Conservation (phyloP, 2,797 vertebrate genomes). For the Malacoctenus gilli region DNA sequence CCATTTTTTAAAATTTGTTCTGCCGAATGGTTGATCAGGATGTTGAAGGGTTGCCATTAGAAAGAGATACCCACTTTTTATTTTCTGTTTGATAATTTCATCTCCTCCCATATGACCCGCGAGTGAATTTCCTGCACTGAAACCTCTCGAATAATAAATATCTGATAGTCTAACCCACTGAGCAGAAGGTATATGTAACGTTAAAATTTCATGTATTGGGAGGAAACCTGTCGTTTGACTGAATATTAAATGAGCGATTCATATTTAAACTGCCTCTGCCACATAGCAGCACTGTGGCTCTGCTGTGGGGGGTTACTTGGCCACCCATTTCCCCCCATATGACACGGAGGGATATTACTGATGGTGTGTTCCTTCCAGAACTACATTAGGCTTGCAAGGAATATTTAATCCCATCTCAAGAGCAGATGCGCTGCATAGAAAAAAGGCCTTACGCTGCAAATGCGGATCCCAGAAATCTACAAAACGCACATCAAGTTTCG, state of each 20-base stretch:
- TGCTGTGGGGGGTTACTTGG: slow-evolving; percentile 34
- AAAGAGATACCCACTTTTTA: too few species aligned
- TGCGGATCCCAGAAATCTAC: slow-evolving; percentile 47
- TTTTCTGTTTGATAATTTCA: too few species aligned
- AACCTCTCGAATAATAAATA: slow-evolving; percentile 13
- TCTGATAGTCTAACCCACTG: slow-evolving; percentile 4
- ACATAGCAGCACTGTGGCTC: slow-evolving; percentile 36
- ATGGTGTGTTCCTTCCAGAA: slow-evolving; percentile 50
- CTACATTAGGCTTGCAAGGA: slow-evolving; percentile 50
- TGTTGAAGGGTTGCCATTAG: too few species aligned
- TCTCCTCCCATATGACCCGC: too few species aligned
- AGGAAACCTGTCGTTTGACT: slow-evolving; percentile 18
- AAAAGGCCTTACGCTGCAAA: slow-evolving; percentile 50
- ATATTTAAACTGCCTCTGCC: slow-evolving; percentile 38
- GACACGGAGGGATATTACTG: slow-evolving; percentile 49
- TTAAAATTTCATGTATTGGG: slow-evolving; percentile 22
- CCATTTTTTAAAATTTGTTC: too few species aligned
- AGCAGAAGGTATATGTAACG: slow-evolving; percentile 23
- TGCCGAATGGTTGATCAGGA: too few species aligned
- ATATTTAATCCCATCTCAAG: slow-evolving; percentile 57
- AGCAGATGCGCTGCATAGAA: slow-evolving; percentile 53
- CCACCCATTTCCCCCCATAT: slow-evolving; percentile 36
- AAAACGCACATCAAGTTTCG: slow-evolving; percentile 51
- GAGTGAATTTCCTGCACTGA: too few species aligned
- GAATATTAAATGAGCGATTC: slow-evolving; percentile 42